Percentiles rank a stretch among this genome's conserved stretches.
These are phyloP conservation scores for Melanostoma scalare DNA, from an alignment of 2,888 invertebrate genomes.

Conservation along the genomic window DNA sequence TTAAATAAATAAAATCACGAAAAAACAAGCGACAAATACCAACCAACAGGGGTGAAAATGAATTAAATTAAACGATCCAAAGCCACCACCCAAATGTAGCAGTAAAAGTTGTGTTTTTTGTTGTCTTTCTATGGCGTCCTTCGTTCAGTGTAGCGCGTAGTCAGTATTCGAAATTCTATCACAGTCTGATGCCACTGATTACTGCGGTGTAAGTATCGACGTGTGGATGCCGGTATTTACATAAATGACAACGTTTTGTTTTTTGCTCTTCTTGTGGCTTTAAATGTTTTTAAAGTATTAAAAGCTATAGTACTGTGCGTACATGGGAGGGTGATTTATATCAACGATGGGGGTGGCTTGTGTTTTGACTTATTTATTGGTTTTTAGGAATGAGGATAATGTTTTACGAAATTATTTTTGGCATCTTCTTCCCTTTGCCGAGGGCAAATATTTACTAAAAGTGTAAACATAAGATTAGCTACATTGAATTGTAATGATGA, in stretches of 20 bases:
- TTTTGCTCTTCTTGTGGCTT: constrained; percentile 35
- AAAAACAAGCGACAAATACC: constrained; percentile 65
- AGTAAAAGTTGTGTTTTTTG: constrained; percentile 32
- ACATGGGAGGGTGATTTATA: constrained; percentile 59
- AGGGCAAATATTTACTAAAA: constrained; percentile 37
- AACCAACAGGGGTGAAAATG: constrained; percentile 67
- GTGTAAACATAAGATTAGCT: constrained; percentile 58
- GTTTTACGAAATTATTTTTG: constrained; percentile 60
- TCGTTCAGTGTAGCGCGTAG: constrained; percentile 31
- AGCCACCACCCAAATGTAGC: constrained; percentile 54
- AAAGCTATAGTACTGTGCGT: constrained; percentile 27
- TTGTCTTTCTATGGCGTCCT: neutral
- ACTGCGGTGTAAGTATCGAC: constrained; percentile 43
- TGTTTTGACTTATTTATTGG: constrained; percentile 70
- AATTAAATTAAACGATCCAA: constrained; percentile 72
- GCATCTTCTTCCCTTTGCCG: constrained; percentile 29
- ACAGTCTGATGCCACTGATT: constrained; percentile 58
- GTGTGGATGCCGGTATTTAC: constrained; percentile 63
- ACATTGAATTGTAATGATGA: constrained; percentile 19
- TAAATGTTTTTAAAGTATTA: constrained; percentile 59
- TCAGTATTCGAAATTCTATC: constrained; percentile 44
- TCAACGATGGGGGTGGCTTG: constrained; percentile 59
- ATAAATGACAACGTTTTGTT: constrained; percentile 57
- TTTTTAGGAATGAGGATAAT: constrained; percentile 36
- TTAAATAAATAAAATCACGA: constrained; percentile 71